Evolutionary conservation across 2,113 vertebrate genomes (phyloP).

Genomic region (Chrysochloris asiatica): DNA sequence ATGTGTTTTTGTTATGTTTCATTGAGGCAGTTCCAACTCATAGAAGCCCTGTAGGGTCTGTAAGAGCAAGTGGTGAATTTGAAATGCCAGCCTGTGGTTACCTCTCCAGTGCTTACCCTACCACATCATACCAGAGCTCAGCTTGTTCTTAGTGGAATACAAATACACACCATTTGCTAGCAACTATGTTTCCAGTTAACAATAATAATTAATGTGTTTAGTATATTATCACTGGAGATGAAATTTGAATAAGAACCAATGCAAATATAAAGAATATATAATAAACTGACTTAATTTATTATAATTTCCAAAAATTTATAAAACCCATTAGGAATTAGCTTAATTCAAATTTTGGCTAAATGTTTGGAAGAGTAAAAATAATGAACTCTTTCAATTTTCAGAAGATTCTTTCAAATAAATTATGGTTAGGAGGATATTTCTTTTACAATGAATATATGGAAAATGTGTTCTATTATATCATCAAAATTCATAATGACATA

Average conservation of each 20-base stretch:
- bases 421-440: not conserved
- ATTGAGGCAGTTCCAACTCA: too few species aligned
- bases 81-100: too few species aligned
- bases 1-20: too few species aligned
- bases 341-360: conserved; percentile 12
- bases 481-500: not conserved
- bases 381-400: not conserved
- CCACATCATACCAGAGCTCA: too few species aligned
- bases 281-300: not conserved
- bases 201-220: not conserved
- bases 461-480: not conserved
- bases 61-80: too few species aligned
- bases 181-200: not conserved
- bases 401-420: not conserved
- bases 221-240: not conserved
- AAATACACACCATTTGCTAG: not conserved
- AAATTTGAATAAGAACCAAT: not conserved
- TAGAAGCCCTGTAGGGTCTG: too few species aligned
- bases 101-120: too few species aligned
- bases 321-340: not conserved
- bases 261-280: not conserved
- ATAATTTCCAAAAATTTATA: not conserved
- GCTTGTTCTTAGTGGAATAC: not conserved
- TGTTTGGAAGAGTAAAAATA: not conserved
- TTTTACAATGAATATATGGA: not conserved